Evolutionary conservation across 2,888 invertebrate species (phyloP), one percentile per base, ranked within the genome.

Genomic region (Melieria picta): DNA sequence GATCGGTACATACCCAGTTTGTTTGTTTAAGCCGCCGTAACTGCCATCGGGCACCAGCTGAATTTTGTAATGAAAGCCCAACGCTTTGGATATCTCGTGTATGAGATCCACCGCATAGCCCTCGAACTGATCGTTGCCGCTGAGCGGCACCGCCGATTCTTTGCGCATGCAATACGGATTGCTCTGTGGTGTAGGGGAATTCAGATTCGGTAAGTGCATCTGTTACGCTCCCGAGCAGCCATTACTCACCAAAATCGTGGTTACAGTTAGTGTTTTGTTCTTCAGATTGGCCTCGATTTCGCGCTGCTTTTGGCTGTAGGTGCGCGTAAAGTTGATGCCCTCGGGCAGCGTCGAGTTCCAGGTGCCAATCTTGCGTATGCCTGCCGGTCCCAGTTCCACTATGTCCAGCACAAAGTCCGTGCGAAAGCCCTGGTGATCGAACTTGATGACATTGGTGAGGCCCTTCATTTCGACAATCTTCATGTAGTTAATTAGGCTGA

Each of bases 151-250:
- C 80, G 93, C 93, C 6, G 95, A 94, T 82, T 94, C 93, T 87
- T 94, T 97, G 77, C 94, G 89, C 97, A 98, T 98, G 80, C 96
- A 94, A 86, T 99, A 99, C 2, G 99, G 99, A 66, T 95, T 91
- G 86, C 97, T 98, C 97, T 98, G 86, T 3, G 77, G 80, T 61
- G 7, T 11, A 7, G 13, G 5, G 6, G 6, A 52, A 52, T 5
- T 4, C 10, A 7, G 11, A 13, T 52, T 52, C 13, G 1, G 3
- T 1, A 52, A 52, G 2, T 50, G 30, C 9, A 62, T 46, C 7
- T 3, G 1, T 5, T 2, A 4, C 4, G 3, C 42, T 60, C 9
- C 30, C n/a, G 1, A 7, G 5, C 52, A 52, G 4, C 9, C 10
- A 52, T 52, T 45, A 87, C 92, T 91, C 87, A 97, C 98, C 91